Base-by-base conservation (phyloP, 2,797 vertebrate species). In the Sarcophilus harrisii region DNA sequence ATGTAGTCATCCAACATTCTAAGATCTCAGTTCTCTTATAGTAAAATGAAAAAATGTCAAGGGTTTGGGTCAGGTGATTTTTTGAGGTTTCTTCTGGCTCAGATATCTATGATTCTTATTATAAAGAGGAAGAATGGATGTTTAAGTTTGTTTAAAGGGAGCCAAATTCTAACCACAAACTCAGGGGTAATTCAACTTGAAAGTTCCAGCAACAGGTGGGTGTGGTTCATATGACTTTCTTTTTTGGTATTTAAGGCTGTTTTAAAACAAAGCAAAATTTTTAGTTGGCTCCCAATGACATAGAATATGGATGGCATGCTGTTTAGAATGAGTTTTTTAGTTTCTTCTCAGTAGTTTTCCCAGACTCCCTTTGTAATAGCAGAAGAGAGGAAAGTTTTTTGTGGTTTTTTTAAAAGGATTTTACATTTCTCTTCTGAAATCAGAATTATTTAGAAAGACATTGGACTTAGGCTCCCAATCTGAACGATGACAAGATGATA, bases 401-500 rank as follows among this genome's bases (percentile, higher is more conserved):
- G n/a, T n/a, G n/a, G n/a, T 52, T 52, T 52, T 52, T 52, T 52
- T 52, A 52, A 52, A 52, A 52, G 54, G 54, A 55, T 55, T 55
- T 60, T 62, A 55, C 59, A 28, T 54, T 0, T 30, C 10, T 32
- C 24, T 45, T 81, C 49, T 58, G 81, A 45, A 81, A 93, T 55
- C 54, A 55, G 54, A 55, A 55, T 55, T 55, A 55, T 55, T 55
- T 11, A 55, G 54, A 55, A 55, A 11, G 54, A 11, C 54, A 55
- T 55, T 55, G 54, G 54, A 55, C 54, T 55, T 55, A 28, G 58
- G 0, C 0, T 94, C 18, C 2, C 0, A 28, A 60, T 5, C 1
- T 11, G 45, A 29, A 9, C 3, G 13, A 8, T 57, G 1, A 5
- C 0, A 1, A 14, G n/a, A 52, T 32, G 1, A 0, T 0, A 5